Evolutionary conservation across 2,888 invertebrate species (phyloP).

Genomic region (Suillia variegata): DNA sequence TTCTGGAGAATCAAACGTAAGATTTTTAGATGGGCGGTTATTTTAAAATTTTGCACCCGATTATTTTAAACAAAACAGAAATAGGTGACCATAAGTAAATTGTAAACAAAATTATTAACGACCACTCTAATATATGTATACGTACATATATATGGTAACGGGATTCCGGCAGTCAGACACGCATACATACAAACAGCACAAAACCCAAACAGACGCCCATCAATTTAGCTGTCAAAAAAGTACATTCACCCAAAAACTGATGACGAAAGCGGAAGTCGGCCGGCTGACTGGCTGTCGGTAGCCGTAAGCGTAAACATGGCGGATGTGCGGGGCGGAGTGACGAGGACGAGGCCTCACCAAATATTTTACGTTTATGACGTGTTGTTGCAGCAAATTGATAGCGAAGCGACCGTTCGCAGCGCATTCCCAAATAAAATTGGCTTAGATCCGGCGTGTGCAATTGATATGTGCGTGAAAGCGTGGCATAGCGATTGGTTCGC

Average conservation of each 20-base stretch:
- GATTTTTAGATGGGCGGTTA: too few relatives aligned
- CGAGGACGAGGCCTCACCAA: background rate
- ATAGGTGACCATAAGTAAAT: too few relatives aligned
- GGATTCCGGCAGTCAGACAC: constrained; percentile 1
- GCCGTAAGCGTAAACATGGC: constrained; percentile 14
- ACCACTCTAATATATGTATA: too few relatives aligned
- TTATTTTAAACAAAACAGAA: too few relatives aligned
- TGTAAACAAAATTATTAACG: too few relatives aligned
- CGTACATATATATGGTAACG: background rate
- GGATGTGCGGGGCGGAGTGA: too few relatives aligned
- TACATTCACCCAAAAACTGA: constrained; percentile 35
- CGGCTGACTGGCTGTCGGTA: constrained; percentile 16
- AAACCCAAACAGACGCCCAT: constrained; percentile 30
- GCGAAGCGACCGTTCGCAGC: background rate
- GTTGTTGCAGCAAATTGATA: constrained; percentile 13
- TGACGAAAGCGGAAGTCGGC: constrained; percentile 17
- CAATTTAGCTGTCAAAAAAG: constrained; percentile 43
- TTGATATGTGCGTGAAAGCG: background rate
- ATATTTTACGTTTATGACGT: constrained; percentile 16
- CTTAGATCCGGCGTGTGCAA: background rate
- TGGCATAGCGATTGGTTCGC: background rate
- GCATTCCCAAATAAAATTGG: background rate
- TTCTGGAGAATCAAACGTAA: too few relatives aligned
- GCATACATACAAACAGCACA: constrained; percentile 22
- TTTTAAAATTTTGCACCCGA: too few relatives aligned